phyloP scores from a whole-genome alignment of 2,113 vertebrate species.

The Microtus ochrogaster region DNA sequence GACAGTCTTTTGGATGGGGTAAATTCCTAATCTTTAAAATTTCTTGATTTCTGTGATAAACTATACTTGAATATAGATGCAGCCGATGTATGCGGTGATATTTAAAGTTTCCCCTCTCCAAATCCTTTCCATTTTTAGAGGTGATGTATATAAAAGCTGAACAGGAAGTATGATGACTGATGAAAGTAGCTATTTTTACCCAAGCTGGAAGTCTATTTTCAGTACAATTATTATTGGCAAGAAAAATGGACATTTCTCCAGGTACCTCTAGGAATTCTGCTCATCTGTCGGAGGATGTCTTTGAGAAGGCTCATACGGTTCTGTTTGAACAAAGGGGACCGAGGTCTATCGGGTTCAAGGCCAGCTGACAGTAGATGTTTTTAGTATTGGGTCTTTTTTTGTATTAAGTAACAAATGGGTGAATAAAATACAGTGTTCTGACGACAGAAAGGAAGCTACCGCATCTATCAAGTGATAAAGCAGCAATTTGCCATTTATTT shows the following conservation, averaged over 20 bases:
- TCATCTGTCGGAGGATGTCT: neutral
- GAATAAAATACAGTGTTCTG: constrained; percentile 1
- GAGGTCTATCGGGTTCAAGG: constrained; percentile 9
- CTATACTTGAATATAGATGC: neutral
- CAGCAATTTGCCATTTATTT: neutral
- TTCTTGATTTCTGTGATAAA: neutral
- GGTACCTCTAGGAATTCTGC: neutral
- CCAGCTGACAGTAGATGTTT: constrained; percentile 16
- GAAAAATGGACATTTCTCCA: constrained; percentile 55
- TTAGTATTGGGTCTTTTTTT: constrained; percentile 10
- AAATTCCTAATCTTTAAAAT: neutral
- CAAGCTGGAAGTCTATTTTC: constrained; percentile 40
- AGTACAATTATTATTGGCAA: constrained; percentile 49
- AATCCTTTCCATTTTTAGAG: constrained; percentile 58
- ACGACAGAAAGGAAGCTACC: neutral
- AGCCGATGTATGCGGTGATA: constrained; percentile 31
- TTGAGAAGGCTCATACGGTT: neutral
- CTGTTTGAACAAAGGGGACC: neutral
- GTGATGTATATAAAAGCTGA: neutral
- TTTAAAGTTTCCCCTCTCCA: neutral
- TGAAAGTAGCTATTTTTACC: constrained; percentile 68
- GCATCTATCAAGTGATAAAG: neutral
- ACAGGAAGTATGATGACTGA: constrained; percentile 48
- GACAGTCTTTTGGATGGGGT: neutral
- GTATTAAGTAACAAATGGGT: constrained; percentile 17